Conservation (phyloP, 1,140 invertebrate genomes). For the Oedothorax gibbosus region DNA sequence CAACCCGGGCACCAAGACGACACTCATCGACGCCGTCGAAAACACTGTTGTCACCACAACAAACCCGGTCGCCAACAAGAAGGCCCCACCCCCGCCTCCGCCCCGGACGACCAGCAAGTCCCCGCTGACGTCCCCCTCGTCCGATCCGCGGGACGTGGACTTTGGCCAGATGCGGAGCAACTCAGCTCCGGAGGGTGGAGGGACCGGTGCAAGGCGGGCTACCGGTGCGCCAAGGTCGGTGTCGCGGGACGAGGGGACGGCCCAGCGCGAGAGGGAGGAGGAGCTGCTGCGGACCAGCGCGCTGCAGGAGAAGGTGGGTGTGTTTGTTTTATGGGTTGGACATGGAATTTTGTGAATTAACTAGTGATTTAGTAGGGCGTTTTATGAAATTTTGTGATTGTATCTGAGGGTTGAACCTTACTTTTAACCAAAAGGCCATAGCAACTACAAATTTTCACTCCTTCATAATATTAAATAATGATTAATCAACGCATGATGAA, state of each 20-base stretch:
- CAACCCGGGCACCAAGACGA: constrained; percentile 51
- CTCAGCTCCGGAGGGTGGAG: constrained; percentile 59
- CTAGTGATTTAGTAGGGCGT: too few species aligned
- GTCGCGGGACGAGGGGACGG: constrained; percentile 39
- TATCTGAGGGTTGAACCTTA: too few species aligned
- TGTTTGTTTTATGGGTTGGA: too few species aligned
- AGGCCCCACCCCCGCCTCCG: constrained; percentile 86
- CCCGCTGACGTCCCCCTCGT: constrained; percentile 82
- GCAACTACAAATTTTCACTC: too few species aligned
- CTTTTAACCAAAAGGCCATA: too few species aligned
- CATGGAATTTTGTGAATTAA: too few species aligned
- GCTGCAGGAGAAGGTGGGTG: constrained; percentile 38
- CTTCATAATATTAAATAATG: too few species aligned
- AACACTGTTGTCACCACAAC: constrained; percentile 3
- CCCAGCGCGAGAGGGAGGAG: constrained; percentile 52
- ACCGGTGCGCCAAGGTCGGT: constrained; percentile 44
- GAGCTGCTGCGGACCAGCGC: constrained; percentile 58
- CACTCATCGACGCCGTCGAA: constrained; percentile 51
- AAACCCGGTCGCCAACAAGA: constrained; percentile 71
- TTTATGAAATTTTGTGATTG: too few species aligned
- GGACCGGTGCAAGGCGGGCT: constrained; percentile 52
- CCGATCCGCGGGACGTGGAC: constrained; percentile 63
- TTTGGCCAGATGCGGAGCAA: constrained; percentile 54
- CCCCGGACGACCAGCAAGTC: constrained; percentile 84
- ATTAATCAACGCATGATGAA: too few species aligned